phyloP scores from a whole-genome alignment of 2,113 vertebrate species.

The Peromyscus maniculatus region DNA sequence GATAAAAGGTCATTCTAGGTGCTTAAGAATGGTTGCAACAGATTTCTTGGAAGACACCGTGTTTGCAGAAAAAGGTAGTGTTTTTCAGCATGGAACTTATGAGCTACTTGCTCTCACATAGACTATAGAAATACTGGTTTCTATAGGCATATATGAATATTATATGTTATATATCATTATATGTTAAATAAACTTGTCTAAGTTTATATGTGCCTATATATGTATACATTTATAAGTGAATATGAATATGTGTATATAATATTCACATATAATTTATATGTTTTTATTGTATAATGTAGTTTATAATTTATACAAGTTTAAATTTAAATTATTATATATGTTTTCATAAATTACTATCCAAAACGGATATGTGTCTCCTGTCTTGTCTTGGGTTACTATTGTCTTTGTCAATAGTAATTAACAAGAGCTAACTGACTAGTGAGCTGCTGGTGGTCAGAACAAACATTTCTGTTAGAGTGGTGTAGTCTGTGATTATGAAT shows the following conservation, averaged over 20 bases:
- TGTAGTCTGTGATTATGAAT: not conserved
- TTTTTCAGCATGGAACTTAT: no score
- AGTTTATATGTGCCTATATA: not conserved
- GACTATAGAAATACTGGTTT: not conserved
- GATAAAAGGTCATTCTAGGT: not conserved
- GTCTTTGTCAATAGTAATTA: not conserved
- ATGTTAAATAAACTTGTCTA: not conserved
- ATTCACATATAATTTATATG: not conserved
- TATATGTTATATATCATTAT: not conserved
- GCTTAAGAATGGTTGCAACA: not conserved
- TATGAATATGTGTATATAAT: no score
- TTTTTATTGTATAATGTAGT: not conserved
- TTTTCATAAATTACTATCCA: not conserved
- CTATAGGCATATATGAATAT: no score
- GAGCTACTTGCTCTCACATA: not conserved
- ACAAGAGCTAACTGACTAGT: not conserved
- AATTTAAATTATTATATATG: not conserved
- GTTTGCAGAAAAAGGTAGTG: no score
- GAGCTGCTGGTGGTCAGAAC: no score
- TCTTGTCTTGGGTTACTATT: not conserved
- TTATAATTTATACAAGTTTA: not conserved
- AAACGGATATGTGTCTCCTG: not conserved
- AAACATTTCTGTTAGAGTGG: not conserved
- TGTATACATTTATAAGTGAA: not conserved
- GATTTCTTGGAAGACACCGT: not conserved